A percentile compares a stretch with the other conserved stretches of the same genome.
Conservation (phyloP, 2,113 vertebrate species). For the Synodontis membranacea region DNA sequence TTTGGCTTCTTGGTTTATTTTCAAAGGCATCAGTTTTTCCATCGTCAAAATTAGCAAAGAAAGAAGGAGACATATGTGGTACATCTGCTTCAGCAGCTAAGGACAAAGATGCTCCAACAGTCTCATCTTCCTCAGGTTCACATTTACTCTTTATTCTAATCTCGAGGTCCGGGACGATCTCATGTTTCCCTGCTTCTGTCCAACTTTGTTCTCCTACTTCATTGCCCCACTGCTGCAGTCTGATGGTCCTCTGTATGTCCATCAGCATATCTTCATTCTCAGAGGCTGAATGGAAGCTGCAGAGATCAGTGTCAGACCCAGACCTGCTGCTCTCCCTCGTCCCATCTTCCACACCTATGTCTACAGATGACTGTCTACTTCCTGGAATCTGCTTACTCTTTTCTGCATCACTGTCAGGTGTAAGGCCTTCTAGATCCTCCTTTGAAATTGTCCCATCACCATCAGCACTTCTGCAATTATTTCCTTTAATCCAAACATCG, state of each 20-base stretch:
- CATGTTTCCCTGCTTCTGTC: neutral
- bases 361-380: constrained; percentile 62
- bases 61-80: neutral
- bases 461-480: constrained; percentile 68
- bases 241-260: constrained; percentile 89
- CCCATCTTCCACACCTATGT: constrained; percentile 65
- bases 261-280: constrained; percentile 90
- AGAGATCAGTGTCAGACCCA: constrained; percentile 89
- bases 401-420: constrained; percentile 79
- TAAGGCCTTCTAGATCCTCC: constrained; percentile 76
- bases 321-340: constrained; percentile 82
- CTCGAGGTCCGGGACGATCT: neutral
- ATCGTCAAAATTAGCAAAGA: neutral
- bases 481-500: constrained; percentile 65
- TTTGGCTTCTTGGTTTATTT: neutral
- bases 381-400: constrained; percentile 66
- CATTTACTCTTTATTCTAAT: neutral
- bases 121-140: neutral
- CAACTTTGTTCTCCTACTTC: constrained; percentile 25
- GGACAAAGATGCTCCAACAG: neutral
- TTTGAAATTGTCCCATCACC: constrained; percentile 69
- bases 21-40: neutral
- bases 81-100: neutral
- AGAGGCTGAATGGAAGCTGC: constrained; percentile 91
- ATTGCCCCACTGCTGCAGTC: constrained; percentile 73